Evolutionary conservation across 2,797 vertebrate species (phyloP).

Genomic region (Psittacula echo): DNA sequence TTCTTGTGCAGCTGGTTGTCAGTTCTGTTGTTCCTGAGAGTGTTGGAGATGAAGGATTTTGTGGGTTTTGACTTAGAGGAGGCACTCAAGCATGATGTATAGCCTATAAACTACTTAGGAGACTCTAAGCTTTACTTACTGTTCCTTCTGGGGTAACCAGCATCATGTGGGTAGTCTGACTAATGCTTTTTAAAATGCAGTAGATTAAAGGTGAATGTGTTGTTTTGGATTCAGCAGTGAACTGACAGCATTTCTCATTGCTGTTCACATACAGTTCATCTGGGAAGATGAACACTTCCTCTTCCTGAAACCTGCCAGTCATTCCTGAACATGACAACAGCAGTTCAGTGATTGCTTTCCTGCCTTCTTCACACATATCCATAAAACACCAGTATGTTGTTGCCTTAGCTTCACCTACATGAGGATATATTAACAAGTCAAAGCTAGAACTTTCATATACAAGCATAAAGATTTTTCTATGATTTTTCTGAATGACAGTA

Average conservation of each 20-base stretch:
- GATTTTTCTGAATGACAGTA: background rate
- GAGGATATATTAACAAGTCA: background rate
- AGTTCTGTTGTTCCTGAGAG: background rate
- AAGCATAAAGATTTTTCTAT: background rate
- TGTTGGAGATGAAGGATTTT: background rate
- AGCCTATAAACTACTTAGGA: conserved; percentile 53
- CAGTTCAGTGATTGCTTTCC: background rate
- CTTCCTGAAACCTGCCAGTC: background rate
- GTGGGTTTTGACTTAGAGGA: background rate
- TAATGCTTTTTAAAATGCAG: conserved; percentile 64
- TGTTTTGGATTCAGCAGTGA: conserved; percentile 38
- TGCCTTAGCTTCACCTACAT: rapidly evolving
- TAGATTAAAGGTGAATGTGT: conserved; percentile 53
- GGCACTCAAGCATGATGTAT: background rate
- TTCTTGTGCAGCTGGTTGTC: background rate
- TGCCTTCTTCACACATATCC: background rate
- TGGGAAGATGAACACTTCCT: conserved; percentile 7
- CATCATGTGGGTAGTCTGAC: conserved; percentile 45
- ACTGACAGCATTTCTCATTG: background rate
- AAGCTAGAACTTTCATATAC: background rate
- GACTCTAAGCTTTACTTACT: conserved; percentile 49
- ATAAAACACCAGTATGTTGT: background rate
- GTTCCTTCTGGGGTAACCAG: conserved; percentile 29
- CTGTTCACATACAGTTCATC: background rate
- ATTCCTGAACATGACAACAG: background rate